Evolutionary conservation across 2,888 invertebrate species (phyloP).

Genomic region (Lasioglossum villosulum): DNA sequence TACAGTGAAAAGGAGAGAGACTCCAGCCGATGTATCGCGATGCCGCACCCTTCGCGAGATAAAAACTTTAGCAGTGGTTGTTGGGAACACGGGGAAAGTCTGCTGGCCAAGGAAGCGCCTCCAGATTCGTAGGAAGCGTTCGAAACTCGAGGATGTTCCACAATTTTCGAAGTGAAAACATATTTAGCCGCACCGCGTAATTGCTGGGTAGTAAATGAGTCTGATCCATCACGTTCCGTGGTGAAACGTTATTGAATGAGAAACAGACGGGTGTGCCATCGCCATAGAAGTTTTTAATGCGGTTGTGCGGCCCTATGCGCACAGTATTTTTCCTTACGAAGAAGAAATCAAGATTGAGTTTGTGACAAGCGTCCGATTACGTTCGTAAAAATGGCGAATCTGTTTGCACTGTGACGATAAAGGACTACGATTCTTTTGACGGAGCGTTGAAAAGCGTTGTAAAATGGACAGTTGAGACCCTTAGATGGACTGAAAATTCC

Average conservation of each 20-base stretch:
- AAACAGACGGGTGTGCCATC: no score
- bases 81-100: conserved; percentile 47
- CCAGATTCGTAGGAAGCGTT: background rate
- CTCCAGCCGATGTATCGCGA: conserved; percentile 55
- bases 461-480: background rate
- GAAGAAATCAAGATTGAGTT: background rate
- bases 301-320: no score
- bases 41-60: conserved; percentile 47
- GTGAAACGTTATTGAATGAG: no score
- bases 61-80: conserved; percentile 67
- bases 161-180: background rate
- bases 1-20: conserved; percentile 37
- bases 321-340: background rate
- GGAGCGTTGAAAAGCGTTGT: background rate
- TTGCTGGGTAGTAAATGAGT: no score
- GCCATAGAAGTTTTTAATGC: no score
- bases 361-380: background rate
- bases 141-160: background rate
- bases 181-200: no score
- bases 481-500: background rate
- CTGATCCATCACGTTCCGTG: no score
- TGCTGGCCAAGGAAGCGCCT: background rate
- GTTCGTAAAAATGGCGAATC: background rate
- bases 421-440: background rate
- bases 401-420: background rate